Evolutionary conservation across 1,140 invertebrate species (phyloP), one percentile per base, ranked within the genome.

Genomic region (Drosophila nannoptera): DNA sequence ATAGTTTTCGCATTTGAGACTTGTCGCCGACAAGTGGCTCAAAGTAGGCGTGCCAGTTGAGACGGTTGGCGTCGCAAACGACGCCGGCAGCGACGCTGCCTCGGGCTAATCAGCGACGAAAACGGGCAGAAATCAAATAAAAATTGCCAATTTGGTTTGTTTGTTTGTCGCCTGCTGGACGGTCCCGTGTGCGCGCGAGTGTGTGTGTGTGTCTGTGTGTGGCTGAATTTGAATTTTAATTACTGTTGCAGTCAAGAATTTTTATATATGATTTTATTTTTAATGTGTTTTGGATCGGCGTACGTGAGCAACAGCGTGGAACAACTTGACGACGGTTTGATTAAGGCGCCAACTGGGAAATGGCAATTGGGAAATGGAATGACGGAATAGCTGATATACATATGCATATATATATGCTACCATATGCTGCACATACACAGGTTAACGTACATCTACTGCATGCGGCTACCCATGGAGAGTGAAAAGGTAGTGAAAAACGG

Each of bases 61-160:
- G 36, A 45, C 38, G 35, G 14, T 22, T 45, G 56, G 36, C 29
- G 50, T 35, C 12, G 43, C 46, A 45, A 45, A 29, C 36, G 56
- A 59, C 40, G 63, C 22, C 36, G 55, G 38, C 52, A 14, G 38
- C 49, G 46, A 38, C 14, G 64, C 5, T 9, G 9, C 9, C 7
- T 36, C 38, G 22, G 52, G 45, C 77, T 77, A 86, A 84, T 84
- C 81, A 84, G 66, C 70, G 72, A 73, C 77, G 52, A 77, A 76
- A 86, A 80, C 61, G 81, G 73, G 33, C 81, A 86, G 71, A 74
- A 84, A 86, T 80, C 80, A 80, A 84, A 83, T 83, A 80, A 83
- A 83, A 84, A 76, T 73, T 70, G 80, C 75, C 81, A 84, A 84
- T 80, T 73, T 68, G 76, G 73, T 63, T 75, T 68, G 56, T 68